phyloP scores from a whole-genome alignment of 2,113 vertebrate genomes.

The Phylloscopus trochilus region DNA sequence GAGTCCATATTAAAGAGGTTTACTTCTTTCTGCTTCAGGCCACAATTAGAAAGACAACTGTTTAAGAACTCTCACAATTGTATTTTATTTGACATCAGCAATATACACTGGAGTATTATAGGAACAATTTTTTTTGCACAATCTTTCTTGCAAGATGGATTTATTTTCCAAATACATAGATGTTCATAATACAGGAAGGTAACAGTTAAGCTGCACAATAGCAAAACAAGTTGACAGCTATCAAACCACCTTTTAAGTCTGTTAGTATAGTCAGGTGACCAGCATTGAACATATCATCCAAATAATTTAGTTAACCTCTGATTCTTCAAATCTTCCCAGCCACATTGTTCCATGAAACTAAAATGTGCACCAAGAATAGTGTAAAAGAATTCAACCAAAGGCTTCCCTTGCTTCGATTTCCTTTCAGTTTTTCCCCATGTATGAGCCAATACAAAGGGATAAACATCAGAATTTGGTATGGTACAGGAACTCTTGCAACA shows the following conservation, averaged over 20 bases:
- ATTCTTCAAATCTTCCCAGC: constrained; percentile 23
- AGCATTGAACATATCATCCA: constrained; percentile 32
- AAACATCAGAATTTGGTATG: background rate
- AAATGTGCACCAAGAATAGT: background rate
- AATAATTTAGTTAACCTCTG: constrained; percentile 16
- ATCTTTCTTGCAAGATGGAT: constrained; percentile 65
- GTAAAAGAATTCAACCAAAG: background rate
- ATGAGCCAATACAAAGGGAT: background rate
- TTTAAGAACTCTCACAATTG: constrained; percentile 66
- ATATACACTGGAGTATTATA: constrained; percentile 65
- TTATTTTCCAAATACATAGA: constrained; percentile 64
- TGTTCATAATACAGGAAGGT: constrained; percentile 62
- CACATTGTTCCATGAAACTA: constrained; percentile 22
- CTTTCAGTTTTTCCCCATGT: background rate
- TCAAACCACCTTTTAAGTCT: constrained; percentile 24
- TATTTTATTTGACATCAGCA: constrained; percentile 72
- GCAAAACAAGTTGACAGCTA: constrained; percentile 68
- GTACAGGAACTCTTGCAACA: background rate
- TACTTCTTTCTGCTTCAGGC: background rate
- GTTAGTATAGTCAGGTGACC: constrained; percentile 37
- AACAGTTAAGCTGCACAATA: constrained; percentile 67
- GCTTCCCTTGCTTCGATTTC: background rate
- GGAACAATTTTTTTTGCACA: constrained; percentile 59
- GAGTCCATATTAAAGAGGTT: background rate
- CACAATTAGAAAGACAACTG: constrained; percentile 50